Evolutionary conservation across 30 jellyfish, hydroid and myxozoan genomes (phyloP).

Genomic region (Catostylus mosaicus): DNA sequence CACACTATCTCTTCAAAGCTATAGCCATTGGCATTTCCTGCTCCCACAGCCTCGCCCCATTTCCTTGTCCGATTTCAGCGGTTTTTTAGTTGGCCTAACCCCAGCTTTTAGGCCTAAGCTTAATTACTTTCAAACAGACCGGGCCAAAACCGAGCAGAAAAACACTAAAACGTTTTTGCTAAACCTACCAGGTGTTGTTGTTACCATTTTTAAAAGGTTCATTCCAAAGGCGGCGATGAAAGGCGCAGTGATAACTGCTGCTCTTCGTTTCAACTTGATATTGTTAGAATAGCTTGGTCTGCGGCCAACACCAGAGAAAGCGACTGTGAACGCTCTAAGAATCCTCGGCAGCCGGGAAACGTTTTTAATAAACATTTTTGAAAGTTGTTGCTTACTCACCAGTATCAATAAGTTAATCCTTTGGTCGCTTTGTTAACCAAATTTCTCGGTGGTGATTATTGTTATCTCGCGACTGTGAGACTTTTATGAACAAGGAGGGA

Average conservation of each 20-base stretch:
- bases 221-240: slow-evolving; percentile 54
- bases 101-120: no score
- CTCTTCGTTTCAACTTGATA: background rate
- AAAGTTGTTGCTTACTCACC: slow-evolving; percentile 13
- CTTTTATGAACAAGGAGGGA: background rate
- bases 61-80: no score
- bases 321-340: background rate
- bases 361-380: slow-evolving; percentile 1
- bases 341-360: slow-evolving; percentile 1
- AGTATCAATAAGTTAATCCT: background rate
- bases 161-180: background rate
- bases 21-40: no score
- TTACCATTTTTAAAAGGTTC: slow-evolving; percentile 62
- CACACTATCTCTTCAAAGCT: no score
- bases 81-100: no score
- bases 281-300: background rate
- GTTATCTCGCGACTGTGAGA: background rate
- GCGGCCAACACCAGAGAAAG: background rate
- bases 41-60: no score
- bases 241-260: slow-evolving; percentile 17
- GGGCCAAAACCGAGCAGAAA: no score
- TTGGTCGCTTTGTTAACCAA: slow-evolving; percentile 29
- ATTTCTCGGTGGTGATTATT: background rate
- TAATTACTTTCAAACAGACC: no score
- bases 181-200: slow-evolving; percentile 61